These are phyloP conservation scores for Bombus picipes DNA, from an alignment of 1,140 invertebrate species.

Conservation along the genomic window DNA sequence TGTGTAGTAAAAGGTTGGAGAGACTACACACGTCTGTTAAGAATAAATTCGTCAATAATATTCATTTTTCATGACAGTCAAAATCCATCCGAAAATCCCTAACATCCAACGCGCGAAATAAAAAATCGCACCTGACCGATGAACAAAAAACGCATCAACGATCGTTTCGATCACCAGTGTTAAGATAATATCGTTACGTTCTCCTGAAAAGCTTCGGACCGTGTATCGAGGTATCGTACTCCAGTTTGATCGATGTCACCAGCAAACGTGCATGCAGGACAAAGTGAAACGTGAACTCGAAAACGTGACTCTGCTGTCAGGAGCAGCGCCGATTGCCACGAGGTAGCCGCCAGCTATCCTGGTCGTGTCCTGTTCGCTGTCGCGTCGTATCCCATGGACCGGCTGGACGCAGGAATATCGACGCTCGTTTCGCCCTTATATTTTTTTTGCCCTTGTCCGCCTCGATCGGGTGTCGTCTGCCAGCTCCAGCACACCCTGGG, in stretches of 20 bases:
- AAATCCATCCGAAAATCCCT: no score
- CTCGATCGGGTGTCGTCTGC: conserved; percentile 39
- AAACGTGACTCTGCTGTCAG: conserved; percentile 13
- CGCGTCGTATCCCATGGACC: neutral
- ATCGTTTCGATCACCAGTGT: neutral
- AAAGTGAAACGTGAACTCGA: conserved; percentile 33
- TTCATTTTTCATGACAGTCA: no score
- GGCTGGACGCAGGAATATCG: conserved; percentile 22
- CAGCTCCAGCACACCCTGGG: conserved; percentile 42
- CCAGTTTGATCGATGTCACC: conserved; percentile 48
- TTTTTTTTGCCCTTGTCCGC: neutral
- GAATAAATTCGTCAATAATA: no score
- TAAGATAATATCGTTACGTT: neutral
- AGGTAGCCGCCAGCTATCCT: neutral
- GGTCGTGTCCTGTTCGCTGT: conserved; percentile 5
- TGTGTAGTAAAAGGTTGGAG: no score
- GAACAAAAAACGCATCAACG: neutral
- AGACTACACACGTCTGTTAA: no score
- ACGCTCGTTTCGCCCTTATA: conserved; percentile 19
- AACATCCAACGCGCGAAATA: no score
- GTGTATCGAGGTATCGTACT: neutral
- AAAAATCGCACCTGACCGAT: neutral
- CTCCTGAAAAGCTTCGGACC: neutral
- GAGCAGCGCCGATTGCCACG: conserved; percentile 6
- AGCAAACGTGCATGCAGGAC: conserved; percentile 16